Conservation (phyloP, 2,797 vertebrate species). For the Phalanger gymnotis region DNA sequence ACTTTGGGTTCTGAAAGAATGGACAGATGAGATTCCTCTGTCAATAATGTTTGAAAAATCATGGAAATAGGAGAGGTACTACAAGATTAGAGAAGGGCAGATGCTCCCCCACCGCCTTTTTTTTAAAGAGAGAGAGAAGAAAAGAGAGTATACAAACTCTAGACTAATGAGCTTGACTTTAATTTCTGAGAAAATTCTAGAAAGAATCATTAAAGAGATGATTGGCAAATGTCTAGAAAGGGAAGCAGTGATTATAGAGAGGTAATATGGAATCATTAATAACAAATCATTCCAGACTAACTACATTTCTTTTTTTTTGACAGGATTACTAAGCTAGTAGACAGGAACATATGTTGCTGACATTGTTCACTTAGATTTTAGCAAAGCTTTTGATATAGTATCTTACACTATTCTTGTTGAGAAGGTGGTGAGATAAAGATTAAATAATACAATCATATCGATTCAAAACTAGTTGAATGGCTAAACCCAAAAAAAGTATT, state of each 20-base stretch:
- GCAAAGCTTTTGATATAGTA: background rate
- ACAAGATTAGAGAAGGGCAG: background rate
- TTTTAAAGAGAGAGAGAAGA: background rate
- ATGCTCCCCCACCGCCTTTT: background rate
- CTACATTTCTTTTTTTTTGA: background rate
- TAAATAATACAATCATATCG: background rate
- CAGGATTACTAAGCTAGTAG: background rate
- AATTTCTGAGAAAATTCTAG: background rate
- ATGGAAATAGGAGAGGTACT: background rate
- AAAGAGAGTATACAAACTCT: background rate
- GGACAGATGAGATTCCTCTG: background rate
- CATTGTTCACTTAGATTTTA: background rate
- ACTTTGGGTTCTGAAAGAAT: background rate
- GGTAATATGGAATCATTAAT: background rate
- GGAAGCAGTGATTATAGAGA: background rate
- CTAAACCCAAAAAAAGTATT: background rate
- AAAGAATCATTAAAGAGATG: background rate
- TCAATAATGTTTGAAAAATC: background rate
- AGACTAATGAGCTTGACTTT: background rate
- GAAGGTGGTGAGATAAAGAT: background rate
- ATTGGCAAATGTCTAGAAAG: background rate
- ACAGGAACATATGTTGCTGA: background rate
- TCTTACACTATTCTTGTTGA: background rate
- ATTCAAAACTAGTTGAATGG: background rate
- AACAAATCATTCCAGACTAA: background rate